A percentile compares a stretch with the other conserved stretches of the same genome.
Conservation (phyloP, 2,888 invertebrate genomes). For the Beris chalybata region DNA sequence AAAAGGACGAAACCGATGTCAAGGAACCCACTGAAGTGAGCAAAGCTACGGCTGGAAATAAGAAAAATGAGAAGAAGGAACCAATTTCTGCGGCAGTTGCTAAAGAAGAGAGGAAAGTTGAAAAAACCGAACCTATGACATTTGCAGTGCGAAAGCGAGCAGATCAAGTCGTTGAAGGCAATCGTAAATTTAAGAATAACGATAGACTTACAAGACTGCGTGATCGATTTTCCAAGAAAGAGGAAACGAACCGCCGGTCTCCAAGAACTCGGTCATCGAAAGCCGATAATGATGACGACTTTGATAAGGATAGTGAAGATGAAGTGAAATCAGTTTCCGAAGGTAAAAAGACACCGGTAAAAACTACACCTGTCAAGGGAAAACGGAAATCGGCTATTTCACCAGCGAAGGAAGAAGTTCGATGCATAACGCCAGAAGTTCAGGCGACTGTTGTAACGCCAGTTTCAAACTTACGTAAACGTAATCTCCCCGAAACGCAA, state of each 20-base stretch:
- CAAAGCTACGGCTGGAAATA: background rate
- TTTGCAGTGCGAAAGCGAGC: constrained; percentile 64
- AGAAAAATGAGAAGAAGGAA: constrained; percentile 1
- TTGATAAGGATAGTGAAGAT: constrained; percentile 21
- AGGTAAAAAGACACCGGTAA: constrained; percentile 42
- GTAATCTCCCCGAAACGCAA: constrained; percentile 21
- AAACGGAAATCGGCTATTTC: constrained; percentile 40
- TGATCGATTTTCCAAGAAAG: constrained; percentile 52
- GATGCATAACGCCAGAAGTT: background rate
- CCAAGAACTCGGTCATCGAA: constrained; percentile 45
- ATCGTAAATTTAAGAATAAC: constrained; percentile 57
- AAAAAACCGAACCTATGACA: constrained; percentile 48
- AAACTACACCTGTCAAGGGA: constrained; percentile 48
- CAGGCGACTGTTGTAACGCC: background rate
- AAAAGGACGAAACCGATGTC: constrained; percentile 33
- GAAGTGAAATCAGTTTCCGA: constrained; percentile 35
- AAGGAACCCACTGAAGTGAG: background rate
- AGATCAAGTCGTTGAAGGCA: constrained; percentile 54
- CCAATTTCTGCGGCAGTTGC: constrained; percentile 21
- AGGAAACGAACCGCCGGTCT: constrained; percentile 52
- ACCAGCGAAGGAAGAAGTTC: constrained; percentile 45
- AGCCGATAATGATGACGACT: constrained; percentile 41
- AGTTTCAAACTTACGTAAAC: constrained; percentile 14
- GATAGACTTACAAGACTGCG: constrained; percentile 61
- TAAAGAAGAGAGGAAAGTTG: constrained; percentile 35